Base-by-base conservation (phyloP, 2,113 vertebrate species). In the Platichthys stellatus region DNA sequence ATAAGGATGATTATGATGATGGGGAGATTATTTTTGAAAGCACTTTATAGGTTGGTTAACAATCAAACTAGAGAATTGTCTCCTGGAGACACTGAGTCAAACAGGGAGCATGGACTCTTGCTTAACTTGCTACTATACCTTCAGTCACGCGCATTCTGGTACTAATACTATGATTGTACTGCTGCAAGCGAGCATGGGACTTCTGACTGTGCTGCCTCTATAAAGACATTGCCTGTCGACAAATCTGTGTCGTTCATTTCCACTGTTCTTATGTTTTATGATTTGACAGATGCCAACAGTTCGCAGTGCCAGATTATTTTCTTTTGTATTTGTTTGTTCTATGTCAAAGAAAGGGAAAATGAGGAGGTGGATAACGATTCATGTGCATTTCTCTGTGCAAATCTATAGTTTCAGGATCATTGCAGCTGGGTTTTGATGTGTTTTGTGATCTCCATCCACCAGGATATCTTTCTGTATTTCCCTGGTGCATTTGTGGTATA, bases 41-140 rank as follows among this genome's bases (percentile, higher is more conserved):
- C 95, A 96, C 95, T 96, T 94, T 96, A 96, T 72, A 80, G 69
- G 43, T 91, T 94, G 87, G 90, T 81, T 86, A 84, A 93, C 84
- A 88, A 93, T 93, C 88, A 93, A 87, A 88, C 53, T 84, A 81
- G 75, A 89, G 88, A 92, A 91, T 75, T 83, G 85, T 79, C 86
- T 90, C 84, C 86, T 67, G 60, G 84, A 88, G 81, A 85, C 67
- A 57, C 31, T 51, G 65, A 74, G 73, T 72, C 51, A 68, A 79
- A 80, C 17, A 58, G 72, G 72, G 71, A 75, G 58, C 65, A 47
- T n/a, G 77, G 82, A 86, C 86, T 82, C 60, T 74, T 54, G 72
- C 66, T 82, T 78, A 70, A 79, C 45, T 82, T 79, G 72, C 78
- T 81, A 63, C 56, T 83, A 69, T 81, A 89, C 66, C 67, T 80